A percentile compares a stretch with the other conserved stretches of the same genome.
phyloP scores from a whole-genome alignment of 2,113 vertebrate species.

The Platanista minor region DNA sequence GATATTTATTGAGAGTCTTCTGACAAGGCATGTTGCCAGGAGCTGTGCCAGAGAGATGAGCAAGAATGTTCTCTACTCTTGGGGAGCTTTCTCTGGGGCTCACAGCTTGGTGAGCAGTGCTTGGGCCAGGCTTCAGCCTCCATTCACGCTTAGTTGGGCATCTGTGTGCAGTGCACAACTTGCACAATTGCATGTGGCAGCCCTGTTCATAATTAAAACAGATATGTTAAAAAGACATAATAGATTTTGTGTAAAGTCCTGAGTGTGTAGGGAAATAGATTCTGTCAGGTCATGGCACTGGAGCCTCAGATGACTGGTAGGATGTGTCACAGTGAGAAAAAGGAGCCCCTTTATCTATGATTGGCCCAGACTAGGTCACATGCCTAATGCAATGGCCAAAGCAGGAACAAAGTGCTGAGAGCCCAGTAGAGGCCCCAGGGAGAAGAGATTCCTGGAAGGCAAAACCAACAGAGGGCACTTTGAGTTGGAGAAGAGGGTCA shows the following conservation, averaged over 20 bases:
- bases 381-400: not conserved
- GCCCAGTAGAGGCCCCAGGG: not conserved
- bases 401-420: not conserved
- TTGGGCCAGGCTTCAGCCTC: not conserved
- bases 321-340: not conserved
- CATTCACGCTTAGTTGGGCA: not conserved
- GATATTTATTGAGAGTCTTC: constrained; percentile 20
- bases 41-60: not conserved
- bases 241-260: not conserved
- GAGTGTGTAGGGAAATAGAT: not conserved
- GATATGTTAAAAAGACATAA: not conserved
- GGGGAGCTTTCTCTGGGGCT: not conserved
- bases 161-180: not conserved
- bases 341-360: not conserved
- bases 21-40: not conserved
- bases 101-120: not conserved
- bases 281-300: not conserved
- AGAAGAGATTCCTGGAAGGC: not conserved
- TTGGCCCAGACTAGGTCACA: not conserved
- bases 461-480: not conserved
- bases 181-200: not conserved
- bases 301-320: not conserved
- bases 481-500: not conserved
- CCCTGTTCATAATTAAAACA: not conserved
- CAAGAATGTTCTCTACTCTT: not conserved